A percentile compares a stretch with the other conserved stretches of the same genome.
Evolutionary conservation across 2,113 vertebrate genomes (phyloP).

Genomic region (Anhinga anhinga): DNA sequence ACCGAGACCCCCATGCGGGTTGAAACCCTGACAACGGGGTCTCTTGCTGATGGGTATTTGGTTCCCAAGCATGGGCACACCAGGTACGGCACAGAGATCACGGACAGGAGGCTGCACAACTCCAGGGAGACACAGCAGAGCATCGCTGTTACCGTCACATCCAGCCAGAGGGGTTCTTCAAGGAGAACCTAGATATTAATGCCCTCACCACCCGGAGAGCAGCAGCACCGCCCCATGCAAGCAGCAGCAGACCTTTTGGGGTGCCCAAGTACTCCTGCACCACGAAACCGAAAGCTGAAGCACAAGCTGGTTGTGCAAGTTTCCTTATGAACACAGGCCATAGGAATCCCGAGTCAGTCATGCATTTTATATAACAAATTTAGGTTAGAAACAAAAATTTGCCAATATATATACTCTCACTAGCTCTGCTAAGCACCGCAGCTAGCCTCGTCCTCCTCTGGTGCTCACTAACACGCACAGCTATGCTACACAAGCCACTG

Average conservation of each 20-base stretch:
- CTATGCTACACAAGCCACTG: not conserved
- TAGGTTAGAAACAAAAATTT: not conserved
- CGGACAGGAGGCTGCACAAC: not conserved
- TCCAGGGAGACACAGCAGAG: not conserved
- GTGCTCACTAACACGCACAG: not conserved
- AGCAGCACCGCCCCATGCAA: not conserved
- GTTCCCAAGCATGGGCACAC: not conserved
- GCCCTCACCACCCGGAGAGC: not conserved
- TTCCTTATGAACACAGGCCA: not conserved
- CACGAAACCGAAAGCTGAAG: too few species aligned
- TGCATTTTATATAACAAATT: not conserved
- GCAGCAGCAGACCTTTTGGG: not conserved
- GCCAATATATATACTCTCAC: accelerated
- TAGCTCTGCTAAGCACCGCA: not conserved
- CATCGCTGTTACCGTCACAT: not conserved
- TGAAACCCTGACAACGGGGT: too few species aligned
- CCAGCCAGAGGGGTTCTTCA: not conserved
- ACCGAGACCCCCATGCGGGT: not conserved
- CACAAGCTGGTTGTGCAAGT: accelerated
- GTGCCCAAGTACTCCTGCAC: accelerated
- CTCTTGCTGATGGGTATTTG: not conserved
- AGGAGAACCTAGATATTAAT: not conserved
- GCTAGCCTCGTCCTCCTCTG: not conserved
- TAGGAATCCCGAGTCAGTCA: not conserved
- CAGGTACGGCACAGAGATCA: not conserved